Percentiles rank a stretch among this genome's conserved stretches.
These are phyloP conservation scores for Bombycilla garrulus DNA, from an alignment of 2,113 vertebrate genomes.

Conservation along the genomic window DNA sequence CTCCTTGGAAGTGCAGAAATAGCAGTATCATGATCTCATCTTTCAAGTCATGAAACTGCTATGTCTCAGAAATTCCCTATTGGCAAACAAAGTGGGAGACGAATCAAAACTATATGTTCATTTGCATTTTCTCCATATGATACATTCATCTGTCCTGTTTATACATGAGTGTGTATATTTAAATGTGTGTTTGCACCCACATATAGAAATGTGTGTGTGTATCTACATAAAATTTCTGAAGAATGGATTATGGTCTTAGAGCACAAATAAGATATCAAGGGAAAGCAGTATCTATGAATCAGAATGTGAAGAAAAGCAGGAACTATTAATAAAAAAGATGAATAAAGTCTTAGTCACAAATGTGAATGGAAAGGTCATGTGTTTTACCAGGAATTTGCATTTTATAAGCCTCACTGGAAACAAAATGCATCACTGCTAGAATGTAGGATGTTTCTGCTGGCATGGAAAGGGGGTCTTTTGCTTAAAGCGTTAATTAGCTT, in stretches of 20 bases:
- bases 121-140: neutral
- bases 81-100: neutral
- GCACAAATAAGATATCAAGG: neutral
- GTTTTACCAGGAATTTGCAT: neutral
- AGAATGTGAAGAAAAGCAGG: neutral
- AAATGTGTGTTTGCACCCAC: neutral
- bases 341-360: neutral
- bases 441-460: neutral
- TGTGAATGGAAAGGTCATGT: neutral
- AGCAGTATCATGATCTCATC: conserved; percentile 51
- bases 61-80: conserved; percentile 27
- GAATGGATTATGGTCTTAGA: neutral
- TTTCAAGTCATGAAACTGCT: conserved; percentile 15
- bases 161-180: neutral
- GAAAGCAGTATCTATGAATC: neutral
- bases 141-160: neutral
- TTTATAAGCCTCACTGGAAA: neutral
- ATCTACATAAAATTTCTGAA: neutral
- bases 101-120: neutral
- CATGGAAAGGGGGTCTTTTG: neutral
- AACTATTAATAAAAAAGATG: neutral
- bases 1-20: conserved; percentile 46
- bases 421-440: neutral
- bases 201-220: neutral
- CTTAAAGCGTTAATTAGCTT: neutral